Evolutionary conservation across 2,113 vertebrate species (phyloP), one percentile per base, ranked within the genome.

Genomic region (Ptilonorhynchus violaceus): DNA sequence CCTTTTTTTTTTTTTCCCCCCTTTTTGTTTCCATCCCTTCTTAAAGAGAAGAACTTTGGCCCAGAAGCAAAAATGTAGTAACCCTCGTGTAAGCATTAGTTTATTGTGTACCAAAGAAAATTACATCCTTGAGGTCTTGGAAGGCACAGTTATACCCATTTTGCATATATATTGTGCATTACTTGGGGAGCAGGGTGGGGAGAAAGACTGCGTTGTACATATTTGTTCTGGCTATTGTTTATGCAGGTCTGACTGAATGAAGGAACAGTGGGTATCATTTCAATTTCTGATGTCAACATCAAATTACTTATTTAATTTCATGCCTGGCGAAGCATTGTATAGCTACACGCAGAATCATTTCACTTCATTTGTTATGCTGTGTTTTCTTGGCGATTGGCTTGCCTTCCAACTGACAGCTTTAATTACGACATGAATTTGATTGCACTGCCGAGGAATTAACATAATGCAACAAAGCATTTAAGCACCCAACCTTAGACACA

Each of bases 261-360:
- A 97, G 95, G 98, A 99, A 98, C 99, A 98, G 98, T 98, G 98
- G 98, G 98, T 99, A 99, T 99, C 98, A 98, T 99, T 99, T 99
- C 99, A 98, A 99, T 99, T 99, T 99, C 98, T 99, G 98, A 99
- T 99, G 99, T 99, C 98, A 99, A 99, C 99, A 99, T 99, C 98
- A 99, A 99, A 99, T 99, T 99, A 99, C 99, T 99, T 99, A 99
- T 99, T 99, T 99, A 98, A 99, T 99, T 99, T 99, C 99, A 99
- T 99, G 99, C 99, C 99, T 98, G 98, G 98, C 96, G 99, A 99
- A 99, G 99, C 99, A 98, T 99, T 98, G 98, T 98, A 98, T 98
- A 99, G 99, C 99, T 99, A 99, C 99, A 99, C 96, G 97, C 98
- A 98, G 98, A 99, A 99, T 99, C 98, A 97, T 98, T 98, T 98